A percentile compares a stretch with the other conserved stretches of the same genome.
Conservation (phyloP, 2,888 invertebrate species). For the Drosophila ustulata region DNA sequence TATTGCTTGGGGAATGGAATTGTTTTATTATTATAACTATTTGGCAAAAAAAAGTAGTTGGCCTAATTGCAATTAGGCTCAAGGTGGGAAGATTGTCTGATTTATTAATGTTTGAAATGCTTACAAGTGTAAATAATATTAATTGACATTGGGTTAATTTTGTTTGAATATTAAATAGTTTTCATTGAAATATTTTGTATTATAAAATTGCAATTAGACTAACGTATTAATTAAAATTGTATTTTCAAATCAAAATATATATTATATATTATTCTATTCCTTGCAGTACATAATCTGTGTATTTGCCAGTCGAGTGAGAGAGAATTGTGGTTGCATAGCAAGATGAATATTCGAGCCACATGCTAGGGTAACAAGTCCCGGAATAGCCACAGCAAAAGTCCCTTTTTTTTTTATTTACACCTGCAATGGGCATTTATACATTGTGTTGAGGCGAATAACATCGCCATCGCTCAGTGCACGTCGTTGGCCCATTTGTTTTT, state of each 20-base stretch:
- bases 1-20: neutral
- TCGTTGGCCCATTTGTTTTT: constrained; percentile 65
- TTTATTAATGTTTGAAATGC: no score
- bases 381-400: constrained; percentile 14
- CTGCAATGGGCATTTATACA: constrained; percentile 65
- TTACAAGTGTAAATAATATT: no score
- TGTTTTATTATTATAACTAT: neutral
- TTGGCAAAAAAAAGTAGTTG: neutral
- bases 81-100: no score
- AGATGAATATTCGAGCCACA: constrained; percentile 41
- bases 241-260: no score
- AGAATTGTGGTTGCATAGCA: constrained; percentile 9
- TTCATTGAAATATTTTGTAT: no score
- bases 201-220: no score
- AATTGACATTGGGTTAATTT: no score
- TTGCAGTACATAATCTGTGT: neutral
- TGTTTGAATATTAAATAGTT: no score
- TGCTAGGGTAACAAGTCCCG: constrained; percentile 22
- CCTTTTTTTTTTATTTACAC: neutral
- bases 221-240: no score
- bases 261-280: no score
- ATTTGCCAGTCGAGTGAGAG: constrained; percentile 7
- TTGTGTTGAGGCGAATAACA: constrained; percentile 62
- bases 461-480: constrained; percentile 51
- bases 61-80: no score